Percentiles rank a stretch among this genome's conserved stretches.
Evolutionary conservation across 2,888 invertebrate species (phyloP).

Genomic region (Callyntrura guangdongensis): DNA sequence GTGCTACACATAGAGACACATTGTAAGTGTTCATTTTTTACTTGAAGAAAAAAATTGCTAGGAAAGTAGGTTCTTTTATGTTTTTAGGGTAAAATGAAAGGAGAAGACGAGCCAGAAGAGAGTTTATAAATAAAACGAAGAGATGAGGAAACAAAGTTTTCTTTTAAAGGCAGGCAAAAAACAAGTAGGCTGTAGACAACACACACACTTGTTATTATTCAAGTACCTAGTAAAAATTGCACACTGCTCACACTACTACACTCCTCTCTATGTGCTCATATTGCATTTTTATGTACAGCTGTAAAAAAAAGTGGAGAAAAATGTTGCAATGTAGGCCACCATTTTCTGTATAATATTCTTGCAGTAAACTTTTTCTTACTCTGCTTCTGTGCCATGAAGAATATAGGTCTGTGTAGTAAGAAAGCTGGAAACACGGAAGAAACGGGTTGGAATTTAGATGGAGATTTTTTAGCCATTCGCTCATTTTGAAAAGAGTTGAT

Average conservation of each 20-base stretch:
- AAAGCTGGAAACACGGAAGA: not conserved
- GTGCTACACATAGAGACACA: too few relatives aligned
- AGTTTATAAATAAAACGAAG: not conserved
- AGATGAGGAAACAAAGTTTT: not conserved
- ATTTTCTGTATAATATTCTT: not conserved
- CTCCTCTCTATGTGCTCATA: not conserved
- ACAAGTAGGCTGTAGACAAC: not conserved
- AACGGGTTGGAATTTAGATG: not conserved
- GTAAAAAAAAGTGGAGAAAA: not conserved
- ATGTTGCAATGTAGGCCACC: not conserved
- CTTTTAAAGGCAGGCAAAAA: not conserved
- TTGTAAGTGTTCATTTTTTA: not conserved
- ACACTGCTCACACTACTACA: not conserved
- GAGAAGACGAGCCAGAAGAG: not conserved
- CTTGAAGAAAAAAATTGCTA: not conserved
- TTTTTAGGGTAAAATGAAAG: not conserved
- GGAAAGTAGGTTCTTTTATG: not conserved
- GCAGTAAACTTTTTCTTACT: not conserved
- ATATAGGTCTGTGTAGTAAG: not conserved
- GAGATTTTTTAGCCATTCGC: too few relatives aligned
- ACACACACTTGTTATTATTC: not conserved
- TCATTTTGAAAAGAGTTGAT: too few relatives aligned
- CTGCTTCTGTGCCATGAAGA: not conserved
- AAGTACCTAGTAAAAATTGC: not conserved
- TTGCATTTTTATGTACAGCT: slow-evolving; percentile 21